These are phyloP conservation scores for Polyploca ridens DNA, from an alignment of 2,888 invertebrate genomes.

Conservation along the genomic window DNA sequence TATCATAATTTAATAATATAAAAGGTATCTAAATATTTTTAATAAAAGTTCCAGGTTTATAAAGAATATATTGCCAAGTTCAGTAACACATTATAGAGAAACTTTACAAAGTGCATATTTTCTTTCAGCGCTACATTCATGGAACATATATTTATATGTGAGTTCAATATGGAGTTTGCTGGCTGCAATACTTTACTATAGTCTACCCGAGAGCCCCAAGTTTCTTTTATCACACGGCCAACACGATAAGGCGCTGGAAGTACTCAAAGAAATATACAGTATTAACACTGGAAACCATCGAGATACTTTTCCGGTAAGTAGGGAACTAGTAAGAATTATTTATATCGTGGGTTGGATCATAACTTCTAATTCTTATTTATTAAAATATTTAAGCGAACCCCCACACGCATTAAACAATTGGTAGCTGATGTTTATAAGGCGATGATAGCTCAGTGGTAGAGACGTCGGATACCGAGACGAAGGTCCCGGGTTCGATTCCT, in stretches of 20 bases:
- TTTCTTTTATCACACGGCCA: constrained; percentile 55
- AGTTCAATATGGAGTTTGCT: constrained; percentile 57
- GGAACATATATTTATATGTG: constrained; percentile 62
- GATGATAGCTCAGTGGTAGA: too few species aligned
- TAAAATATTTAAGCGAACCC: too few species aligned
- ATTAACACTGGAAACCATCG: constrained; percentile 52
- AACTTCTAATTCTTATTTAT: too few species aligned
- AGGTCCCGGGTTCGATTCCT: too few species aligned
- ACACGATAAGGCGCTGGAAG: constrained; percentile 53
- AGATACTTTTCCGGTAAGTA: constrained; percentile 55
- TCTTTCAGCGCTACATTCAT: constrained; percentile 55
- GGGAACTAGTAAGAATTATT: not conserved
- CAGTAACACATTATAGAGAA: not conserved
- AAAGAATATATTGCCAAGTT: not conserved
- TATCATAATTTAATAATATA: too few species aligned
- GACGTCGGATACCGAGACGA: too few species aligned
- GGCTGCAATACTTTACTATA: constrained; percentile 50
- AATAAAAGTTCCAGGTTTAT: not conserved
- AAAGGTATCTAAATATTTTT: too few species aligned
- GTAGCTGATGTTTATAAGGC: too few species aligned
- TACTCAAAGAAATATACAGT: constrained; percentile 51
- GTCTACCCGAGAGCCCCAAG: constrained; percentile 63
- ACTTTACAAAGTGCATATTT: not conserved
- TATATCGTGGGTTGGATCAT: too few species aligned
- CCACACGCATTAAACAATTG: too few species aligned